These are phyloP conservation scores for Boloria euphrosyne DNA, from an alignment of 2,888 invertebrate genomes.

Conservation along the genomic window DNA sequence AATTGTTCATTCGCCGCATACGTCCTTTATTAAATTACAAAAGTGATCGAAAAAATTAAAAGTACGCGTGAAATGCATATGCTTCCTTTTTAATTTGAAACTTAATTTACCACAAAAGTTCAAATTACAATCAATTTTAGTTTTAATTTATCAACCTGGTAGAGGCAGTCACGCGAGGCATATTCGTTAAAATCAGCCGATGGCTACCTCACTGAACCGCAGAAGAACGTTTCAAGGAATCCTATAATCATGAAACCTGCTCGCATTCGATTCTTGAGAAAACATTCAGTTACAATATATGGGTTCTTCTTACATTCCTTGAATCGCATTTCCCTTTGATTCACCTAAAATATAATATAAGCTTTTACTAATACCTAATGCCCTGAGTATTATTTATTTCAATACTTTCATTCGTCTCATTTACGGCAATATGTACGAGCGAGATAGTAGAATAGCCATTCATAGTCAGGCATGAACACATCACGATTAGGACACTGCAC, in stretches of 20 bases:
- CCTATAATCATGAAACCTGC: slow-evolving; percentile 52
- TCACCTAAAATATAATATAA: no score
- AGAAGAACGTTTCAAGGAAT: slow-evolving; percentile 60
- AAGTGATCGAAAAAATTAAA: slow-evolving; percentile 18
- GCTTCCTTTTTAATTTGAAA: background rate
- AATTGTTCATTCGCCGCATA: slow-evolving; percentile 5
- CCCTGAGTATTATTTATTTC: background rate
- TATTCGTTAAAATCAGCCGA: slow-evolving; percentile 31
- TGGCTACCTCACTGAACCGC: slow-evolving; percentile 51
- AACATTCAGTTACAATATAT: slow-evolving; percentile 34
- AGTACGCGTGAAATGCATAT: background rate
- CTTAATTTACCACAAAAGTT: background rate
- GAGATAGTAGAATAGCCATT: slow-evolving; percentile 50
- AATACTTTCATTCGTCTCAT: slow-evolving; percentile 30
- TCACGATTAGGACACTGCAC: slow-evolving; percentile 51
- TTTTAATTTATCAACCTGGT: slow-evolving; percentile 22
- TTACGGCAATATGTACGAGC: slow-evolving; percentile 41
- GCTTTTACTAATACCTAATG: background rate
- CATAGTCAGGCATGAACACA: slow-evolving; percentile 48
- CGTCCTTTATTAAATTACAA: background rate
- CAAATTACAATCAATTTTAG: slow-evolving; percentile 20
- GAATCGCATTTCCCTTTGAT: background rate
- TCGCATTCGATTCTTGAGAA: slow-evolving; percentile 50
- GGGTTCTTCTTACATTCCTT: background rate
- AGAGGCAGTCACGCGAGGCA: slow-evolving; percentile 31